phyloP scores from a whole-genome alignment of 2,113 vertebrate genomes.

The Lepidothrix coronata region DNA sequence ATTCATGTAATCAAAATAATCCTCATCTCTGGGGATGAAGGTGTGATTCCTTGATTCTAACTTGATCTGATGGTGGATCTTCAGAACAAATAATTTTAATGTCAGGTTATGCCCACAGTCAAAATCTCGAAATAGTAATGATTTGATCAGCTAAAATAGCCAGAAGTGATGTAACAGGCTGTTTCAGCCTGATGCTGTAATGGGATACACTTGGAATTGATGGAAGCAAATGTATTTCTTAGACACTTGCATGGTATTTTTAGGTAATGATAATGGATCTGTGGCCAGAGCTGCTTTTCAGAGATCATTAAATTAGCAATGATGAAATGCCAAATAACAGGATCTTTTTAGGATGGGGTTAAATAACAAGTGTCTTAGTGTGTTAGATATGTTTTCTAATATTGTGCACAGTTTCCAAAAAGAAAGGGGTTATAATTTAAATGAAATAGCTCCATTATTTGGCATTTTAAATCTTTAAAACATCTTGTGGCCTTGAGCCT shows the following conservation, averaged over 20 bases:
- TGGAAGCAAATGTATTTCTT: slow-evolving; percentile 4
- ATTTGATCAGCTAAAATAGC: neutral
- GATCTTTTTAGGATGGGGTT: neutral
- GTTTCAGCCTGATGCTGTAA: neutral
- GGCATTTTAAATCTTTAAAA: neutral
- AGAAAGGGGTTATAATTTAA: neutral
- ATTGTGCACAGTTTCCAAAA: neutral
- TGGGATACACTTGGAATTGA: neutral
- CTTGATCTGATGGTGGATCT: neutral
- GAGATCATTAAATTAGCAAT: neutral
- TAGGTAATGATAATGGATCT: neutral
- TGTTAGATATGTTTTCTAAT: neutral
- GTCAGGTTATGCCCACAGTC: neutral
- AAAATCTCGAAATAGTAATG: slow-evolving; percentile 31
- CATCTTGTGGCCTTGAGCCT: neutral
- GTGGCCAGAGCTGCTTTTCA: neutral
- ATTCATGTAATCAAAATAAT: neutral
- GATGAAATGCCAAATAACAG: neutral
- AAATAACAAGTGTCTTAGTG: neutral
- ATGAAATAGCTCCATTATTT: neutral
- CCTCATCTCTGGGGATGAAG: neutral
- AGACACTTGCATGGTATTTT: neutral
- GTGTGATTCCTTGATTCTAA: neutral
- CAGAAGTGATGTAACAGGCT: neutral
- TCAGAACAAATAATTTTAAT: neutral